Evolutionary conservation across 2,113 vertebrate species (phyloP).

Genomic region (Alosa alosa): DNA sequence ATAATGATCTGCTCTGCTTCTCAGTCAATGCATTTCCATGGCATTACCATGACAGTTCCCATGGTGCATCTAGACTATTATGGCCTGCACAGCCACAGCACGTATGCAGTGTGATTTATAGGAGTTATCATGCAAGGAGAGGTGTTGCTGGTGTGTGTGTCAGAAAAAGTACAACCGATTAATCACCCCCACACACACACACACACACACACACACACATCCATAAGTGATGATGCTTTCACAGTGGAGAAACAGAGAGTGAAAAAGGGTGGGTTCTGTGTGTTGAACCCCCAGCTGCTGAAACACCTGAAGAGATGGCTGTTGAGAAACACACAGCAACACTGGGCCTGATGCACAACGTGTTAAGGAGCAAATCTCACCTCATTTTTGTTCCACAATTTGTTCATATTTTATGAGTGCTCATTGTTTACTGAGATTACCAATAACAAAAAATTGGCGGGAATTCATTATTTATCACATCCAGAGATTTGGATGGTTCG

Average conservation of each 20-base stretch:
- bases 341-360: neutral
- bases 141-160: too few species aligned
- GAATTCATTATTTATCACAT: too few species aligned
- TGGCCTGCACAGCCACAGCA: neutral
- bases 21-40: neutral
- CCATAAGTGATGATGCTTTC: neutral
- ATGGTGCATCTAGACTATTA: neutral
- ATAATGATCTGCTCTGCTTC: neutral
- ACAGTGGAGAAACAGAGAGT: neutral
- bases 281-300: too few species aligned
- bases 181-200: neutral
- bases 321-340: too few species aligned
- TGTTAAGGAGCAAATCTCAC: neutral
- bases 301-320: too few species aligned
- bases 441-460: too few species aligned
- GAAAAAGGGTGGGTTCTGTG: neutral
- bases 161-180: too few species aligned
- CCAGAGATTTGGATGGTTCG: too few species aligned
- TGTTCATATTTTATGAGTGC: too few species aligned
- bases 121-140: neutral
- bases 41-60: neutral
- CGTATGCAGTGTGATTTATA: neutral
- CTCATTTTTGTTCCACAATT: too few species aligned
- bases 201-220: neutral
- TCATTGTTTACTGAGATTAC: too few species aligned